phyloP scores from a whole-genome alignment of 2,797 vertebrate genomes.

The Caiman crocodilus region DNA sequence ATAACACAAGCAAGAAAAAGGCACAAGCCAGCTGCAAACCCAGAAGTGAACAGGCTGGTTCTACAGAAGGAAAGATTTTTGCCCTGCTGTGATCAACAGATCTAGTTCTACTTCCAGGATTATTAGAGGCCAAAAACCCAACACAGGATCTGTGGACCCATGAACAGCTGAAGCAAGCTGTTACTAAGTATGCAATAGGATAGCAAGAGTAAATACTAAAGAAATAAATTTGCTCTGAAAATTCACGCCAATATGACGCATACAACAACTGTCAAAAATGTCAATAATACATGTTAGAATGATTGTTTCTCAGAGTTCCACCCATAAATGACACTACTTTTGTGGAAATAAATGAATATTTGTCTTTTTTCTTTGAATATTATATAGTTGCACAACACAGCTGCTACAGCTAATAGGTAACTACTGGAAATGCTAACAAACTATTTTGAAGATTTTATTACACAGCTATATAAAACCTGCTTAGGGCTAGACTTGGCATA shows the following conservation, averaged over 20 bases:
- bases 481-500: neutral
- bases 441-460: neutral
- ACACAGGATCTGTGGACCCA: neutral
- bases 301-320: neutral
- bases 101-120: neutral
- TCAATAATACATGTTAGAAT: neutral
- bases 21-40: neutral
- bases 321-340: neutral
- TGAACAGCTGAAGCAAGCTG: neutral
- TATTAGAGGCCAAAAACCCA: neutral
- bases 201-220: neutral
- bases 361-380: neutral
- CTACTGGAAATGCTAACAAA: neutral
- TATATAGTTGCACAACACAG: neutral
- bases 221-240: neutral
- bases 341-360: neutral
- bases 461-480: neutral
- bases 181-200: slow-evolving; percentile 32
- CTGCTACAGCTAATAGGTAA: neutral
- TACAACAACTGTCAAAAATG: neutral
- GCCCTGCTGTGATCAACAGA: neutral
- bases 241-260: neutral
- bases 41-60: neutral
- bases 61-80: neutral
- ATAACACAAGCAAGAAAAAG: neutral